Percentiles rank a stretch among this genome's conserved stretches.
These are phyloP conservation scores for Halictus quadricinctus DNA, from an alignment of 2,888 invertebrate genomes.

Conservation along the genomic window DNA sequence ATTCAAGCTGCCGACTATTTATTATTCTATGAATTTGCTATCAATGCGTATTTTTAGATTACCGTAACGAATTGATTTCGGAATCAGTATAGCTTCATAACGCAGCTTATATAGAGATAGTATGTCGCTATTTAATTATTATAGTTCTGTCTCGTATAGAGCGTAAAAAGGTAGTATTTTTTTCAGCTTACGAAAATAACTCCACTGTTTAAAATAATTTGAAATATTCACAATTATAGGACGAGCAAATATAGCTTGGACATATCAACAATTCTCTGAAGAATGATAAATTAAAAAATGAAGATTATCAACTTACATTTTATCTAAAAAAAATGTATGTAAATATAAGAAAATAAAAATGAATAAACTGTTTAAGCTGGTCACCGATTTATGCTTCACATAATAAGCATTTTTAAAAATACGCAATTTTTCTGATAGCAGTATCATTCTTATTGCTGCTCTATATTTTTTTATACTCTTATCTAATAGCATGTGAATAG, in stretches of 20 bases:
- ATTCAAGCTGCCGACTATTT: neutral
- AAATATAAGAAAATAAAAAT: neutral
- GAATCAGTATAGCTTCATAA: neutral
- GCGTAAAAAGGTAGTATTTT: neutral
- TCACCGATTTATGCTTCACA: neutral
- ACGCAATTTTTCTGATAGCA: neutral
- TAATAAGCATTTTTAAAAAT: neutral
- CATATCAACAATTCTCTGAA: neutral
- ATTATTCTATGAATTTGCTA: neutral
- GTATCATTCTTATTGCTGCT: neutral
- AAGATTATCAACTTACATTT: neutral
- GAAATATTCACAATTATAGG: neutral
- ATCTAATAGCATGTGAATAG: neutral
- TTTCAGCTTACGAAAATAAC: neutral
- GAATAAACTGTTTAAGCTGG: neutral
- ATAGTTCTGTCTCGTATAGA: conserved; percentile 5
- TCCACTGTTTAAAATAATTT: conserved; percentile 13
- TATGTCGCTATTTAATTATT: neutral
- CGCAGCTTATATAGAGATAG: neutral
- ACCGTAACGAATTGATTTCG: neutral
- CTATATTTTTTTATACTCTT: conserved; percentile 3
- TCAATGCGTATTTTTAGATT: neutral
- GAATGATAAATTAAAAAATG: neutral
- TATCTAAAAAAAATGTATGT: neutral
- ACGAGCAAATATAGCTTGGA: neutral